Evolutionary conservation across 2,888 invertebrate genomes (phyloP), one percentile per base, ranked within the genome.

Genomic region (Amorpha juglandis): DNA sequence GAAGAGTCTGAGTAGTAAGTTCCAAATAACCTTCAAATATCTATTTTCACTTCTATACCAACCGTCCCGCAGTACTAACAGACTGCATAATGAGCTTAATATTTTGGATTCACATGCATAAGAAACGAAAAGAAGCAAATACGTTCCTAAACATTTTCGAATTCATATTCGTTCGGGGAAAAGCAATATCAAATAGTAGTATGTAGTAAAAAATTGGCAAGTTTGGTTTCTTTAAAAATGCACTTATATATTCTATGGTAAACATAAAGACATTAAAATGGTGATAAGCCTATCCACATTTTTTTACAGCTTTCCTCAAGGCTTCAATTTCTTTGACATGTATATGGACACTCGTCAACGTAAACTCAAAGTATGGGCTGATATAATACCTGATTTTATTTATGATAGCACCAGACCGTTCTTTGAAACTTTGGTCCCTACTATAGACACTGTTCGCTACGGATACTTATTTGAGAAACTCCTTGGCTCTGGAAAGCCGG

Each of bases 361-460:
- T 67, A 94, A 94, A 62, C 94, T 98, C 86, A 97, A 97, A 76
- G 87, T 94, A 8, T 98, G 98, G 98, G 94, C 94, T n/a, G 95
- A 95, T 66, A 95, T 97, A 47, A 95, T 97, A 72, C 96, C 98
- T 0, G 78, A 89, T 0, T 98, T 98, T 80, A 72, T 89, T 2
- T 98, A 97, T 78, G 95, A 96, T 80, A 88, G 94, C 14, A 90
- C 95, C 0, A 89, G 94, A 35, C 97, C 98, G 0, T 98, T 98
- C 89, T 98, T 98, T 80, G 98, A 98, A 80, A 97, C 97, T 81
- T 92, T 98, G 9, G 98, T 98, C 9, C 98, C 98, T 0, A 98
- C 98, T 0, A 95, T 96, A n/a, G 98, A 98, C 80, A 98, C 98
- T 0, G 96, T 98, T 0, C 95, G 98, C 75, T 98, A 96, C 81